A percentile compares a stretch with the other conserved stretches of the same genome.
These are phyloP conservation scores for Trogon surrucura DNA, from an alignment of 2,113 vertebrate species.

Conservation along the genomic window DNA sequence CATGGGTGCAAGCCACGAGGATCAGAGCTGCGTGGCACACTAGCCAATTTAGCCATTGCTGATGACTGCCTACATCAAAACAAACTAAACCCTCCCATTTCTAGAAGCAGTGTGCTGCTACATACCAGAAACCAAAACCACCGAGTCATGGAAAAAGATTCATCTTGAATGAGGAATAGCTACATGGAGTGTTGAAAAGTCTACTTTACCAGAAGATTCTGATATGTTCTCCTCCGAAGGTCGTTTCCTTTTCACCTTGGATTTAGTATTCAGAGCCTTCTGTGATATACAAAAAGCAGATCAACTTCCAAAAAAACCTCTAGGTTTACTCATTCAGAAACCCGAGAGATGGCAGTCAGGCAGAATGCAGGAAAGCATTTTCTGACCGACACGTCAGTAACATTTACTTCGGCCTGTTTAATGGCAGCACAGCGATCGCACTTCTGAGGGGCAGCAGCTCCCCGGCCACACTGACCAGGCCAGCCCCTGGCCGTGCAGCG, in stretches of 20 bases:
- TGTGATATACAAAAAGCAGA: not conserved
- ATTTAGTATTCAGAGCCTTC: not conserved
- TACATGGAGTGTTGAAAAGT: not conserved
- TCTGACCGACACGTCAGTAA: not conserved
- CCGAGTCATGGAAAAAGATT: not conserved
- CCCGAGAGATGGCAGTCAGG: not conserved
- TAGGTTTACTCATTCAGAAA: not conserved
- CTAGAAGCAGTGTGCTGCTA: not conserved
- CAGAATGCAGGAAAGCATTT: not conserved
- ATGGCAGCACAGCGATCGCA: not conserved
- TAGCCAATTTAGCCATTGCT: not conserved
- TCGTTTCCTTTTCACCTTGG: not conserved
- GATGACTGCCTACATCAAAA: rapidly evolving
- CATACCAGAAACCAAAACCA: not conserved
- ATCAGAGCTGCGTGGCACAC: not conserved
- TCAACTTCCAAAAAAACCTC: not conserved
- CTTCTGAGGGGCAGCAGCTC: not conserved
- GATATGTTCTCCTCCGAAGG: not conserved
- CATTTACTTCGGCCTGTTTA: not conserved
- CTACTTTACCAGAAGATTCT: conserved; percentile 34
- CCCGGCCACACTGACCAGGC: rapidly evolving
- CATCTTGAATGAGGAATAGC: not conserved
- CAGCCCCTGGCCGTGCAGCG: not conserved
- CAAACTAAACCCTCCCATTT: not conserved
- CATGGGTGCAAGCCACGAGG: not conserved